Base-by-base conservation (phyloP, 2,888 invertebrate genomes). In the Erebia epiphron region DNA sequence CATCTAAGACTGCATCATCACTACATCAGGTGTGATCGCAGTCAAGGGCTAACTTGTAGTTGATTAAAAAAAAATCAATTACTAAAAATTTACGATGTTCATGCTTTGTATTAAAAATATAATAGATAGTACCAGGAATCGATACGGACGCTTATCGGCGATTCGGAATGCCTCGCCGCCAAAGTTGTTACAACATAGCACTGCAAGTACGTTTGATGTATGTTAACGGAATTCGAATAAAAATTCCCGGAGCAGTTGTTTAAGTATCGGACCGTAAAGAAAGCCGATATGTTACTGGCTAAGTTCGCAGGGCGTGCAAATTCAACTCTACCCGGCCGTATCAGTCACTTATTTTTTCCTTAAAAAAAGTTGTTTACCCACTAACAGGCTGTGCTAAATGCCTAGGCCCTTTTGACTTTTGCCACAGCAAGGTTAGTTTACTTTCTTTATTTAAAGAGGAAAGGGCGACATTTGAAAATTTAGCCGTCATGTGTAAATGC, bases 261-360 rank as follows among this genome's bases (percentile, higher is more conserved):
- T 83, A 79, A 82, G 80, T 83, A 83, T 79, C 78, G 77, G 72
- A 75, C 77, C 77, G 81, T 80, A 83, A 89, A 85, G 87, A 89
- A 88, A 89, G 90, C 84, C 82, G 86, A 85, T 83, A 83, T 62
- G 62, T 62, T 62, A 21, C 62, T 8, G 21, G 1, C 49, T 1
- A 49, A 62, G 62, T 46, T 18, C 10, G 21, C 8, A 13, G 21
- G 2, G 7, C 21, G 18, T 16, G n/a, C 62, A 21, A 16, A 14
- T 14, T 62, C 21, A 11, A 61, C 11, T 16, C 3, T 61, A 13
- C 10, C 61, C 43, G 13, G 18, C 7, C 14, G 8, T 26, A 10
- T 1, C 35, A 2, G 7, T 35, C 7, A 1, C 35, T 35, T 35
- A 35, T 7, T 35, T 3, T 35, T 35, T 7, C 7, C 2, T 7